phyloP scores from a whole-genome alignment of 2,113 vertebrate species.

The Crotalus tigris region DNA sequence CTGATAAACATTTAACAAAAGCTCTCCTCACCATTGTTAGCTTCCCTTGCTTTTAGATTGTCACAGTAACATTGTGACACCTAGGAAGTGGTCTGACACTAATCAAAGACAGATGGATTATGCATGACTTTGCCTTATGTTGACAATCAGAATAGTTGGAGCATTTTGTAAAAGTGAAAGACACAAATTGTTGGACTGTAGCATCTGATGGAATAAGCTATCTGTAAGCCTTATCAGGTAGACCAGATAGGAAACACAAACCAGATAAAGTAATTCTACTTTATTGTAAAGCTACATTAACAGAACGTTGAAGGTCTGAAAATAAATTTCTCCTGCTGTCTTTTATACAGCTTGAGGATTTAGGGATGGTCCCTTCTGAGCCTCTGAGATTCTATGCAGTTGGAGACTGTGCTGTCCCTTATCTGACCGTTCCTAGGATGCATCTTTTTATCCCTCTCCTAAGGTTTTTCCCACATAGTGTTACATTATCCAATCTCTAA shows the following conservation, averaged over 20 bases:
- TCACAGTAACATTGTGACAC: constrained; percentile 30
- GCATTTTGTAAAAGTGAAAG: constrained; percentile 20
- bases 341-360: not conserved
- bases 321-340: not conserved
- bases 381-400: no score
- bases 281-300: not conserved
- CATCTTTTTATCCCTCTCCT: no score
- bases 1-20: constrained; percentile 54
- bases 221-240: not conserved
- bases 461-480: no score
- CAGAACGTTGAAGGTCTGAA: not conserved
- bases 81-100: not conserved
- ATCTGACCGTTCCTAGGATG: no score
- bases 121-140: constrained; percentile 16
- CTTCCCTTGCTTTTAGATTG: constrained; percentile 46
- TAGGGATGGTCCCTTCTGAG: not conserved
- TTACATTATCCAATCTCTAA: not conserved
- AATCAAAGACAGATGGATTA: constrained; percentile 7
- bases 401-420: no score
- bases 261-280: not conserved
- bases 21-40: constrained; percentile 37
- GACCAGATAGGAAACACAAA: not conserved
- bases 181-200: not conserved
- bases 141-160: not conserved
- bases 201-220: not conserved